These are phyloP conservation scores for Chionis minor DNA, from an alignment of 2,113 vertebrate species.

Conservation along the genomic window DNA sequence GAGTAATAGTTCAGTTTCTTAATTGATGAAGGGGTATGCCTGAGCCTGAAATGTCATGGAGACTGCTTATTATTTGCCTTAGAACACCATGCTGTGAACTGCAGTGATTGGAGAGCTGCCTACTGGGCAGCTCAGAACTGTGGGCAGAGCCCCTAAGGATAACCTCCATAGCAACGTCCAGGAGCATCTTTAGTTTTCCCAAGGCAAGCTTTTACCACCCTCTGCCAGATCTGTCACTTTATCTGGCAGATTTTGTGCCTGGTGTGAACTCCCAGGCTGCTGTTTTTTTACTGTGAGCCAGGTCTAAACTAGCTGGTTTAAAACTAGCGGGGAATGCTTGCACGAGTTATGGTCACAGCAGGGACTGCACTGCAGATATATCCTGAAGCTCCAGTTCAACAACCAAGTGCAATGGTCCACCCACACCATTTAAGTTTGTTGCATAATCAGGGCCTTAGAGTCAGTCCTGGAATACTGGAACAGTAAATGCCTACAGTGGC, in stretches of 20 bases:
- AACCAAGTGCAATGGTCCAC: background rate
- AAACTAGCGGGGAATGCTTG: background rate
- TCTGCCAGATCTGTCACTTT: background rate
- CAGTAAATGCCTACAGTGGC: background rate
- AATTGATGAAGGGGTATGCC: background rate
- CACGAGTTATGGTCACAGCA: background rate
- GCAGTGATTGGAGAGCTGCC: background rate
- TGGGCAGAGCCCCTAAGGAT: background rate
- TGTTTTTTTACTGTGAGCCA: rapidly evolving
- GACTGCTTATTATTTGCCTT: background rate
- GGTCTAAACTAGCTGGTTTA: background rate
- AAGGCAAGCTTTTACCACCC: background rate
- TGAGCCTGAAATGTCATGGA: background rate
- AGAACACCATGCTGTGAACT: background rate
- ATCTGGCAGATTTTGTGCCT: background rate
- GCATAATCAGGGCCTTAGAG: background rate
- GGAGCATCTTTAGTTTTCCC: background rate
- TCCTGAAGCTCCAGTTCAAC: background rate
- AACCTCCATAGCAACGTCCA: background rate
- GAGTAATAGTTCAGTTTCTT: background rate
- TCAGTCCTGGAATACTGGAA: background rate
- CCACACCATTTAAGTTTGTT: background rate
- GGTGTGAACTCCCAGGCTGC: background rate
- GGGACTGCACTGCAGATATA: background rate
- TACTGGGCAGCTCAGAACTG: background rate